phyloP scores from a whole-genome alignment of 2,888 invertebrate species.

The Erebia epiphron region DNA sequence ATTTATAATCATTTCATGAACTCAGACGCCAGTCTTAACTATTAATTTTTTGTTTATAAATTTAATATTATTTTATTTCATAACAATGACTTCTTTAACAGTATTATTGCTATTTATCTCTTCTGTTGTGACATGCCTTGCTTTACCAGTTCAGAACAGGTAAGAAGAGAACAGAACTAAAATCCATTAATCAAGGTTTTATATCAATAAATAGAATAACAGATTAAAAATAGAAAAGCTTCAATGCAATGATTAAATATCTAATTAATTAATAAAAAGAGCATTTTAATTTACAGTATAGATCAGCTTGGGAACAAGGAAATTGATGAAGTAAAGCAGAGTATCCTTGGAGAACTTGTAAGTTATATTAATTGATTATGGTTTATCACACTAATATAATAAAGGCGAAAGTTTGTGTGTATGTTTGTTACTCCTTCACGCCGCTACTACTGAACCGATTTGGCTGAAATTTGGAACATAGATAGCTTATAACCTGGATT shows the following conservation, averaged over 20 bases:
- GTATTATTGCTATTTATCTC: background rate
- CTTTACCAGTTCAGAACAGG: slow-evolving; percentile 7
- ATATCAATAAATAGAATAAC: background rate
- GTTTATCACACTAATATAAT: too few species aligned
- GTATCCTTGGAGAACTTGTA: slow-evolving; percentile 7
- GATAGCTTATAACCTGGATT: too few species aligned
- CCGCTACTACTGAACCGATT: too few species aligned
- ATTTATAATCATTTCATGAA: background rate
- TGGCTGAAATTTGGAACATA: too few species aligned
- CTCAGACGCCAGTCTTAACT: background rate
- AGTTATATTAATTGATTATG: background rate
- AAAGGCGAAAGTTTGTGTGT: too few species aligned
- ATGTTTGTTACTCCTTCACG: too few species aligned
- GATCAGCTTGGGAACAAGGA: background rate
- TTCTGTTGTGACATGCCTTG: background rate
- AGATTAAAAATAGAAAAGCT: too few species aligned
- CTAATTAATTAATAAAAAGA: background rate
- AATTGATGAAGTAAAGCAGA: background rate
- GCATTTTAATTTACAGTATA: slow-evolving; percentile 3
- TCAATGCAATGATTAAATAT: too few species aligned
- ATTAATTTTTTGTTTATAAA: background rate
- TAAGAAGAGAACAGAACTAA: background rate
- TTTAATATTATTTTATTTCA: background rate
- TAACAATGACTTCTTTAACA: slow-evolving; percentile 1
- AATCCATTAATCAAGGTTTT: background rate